These are phyloP conservation scores for Cephus cinctus DNA, from an alignment of 1,140 invertebrate genomes.

Conservation along the genomic window DNA sequence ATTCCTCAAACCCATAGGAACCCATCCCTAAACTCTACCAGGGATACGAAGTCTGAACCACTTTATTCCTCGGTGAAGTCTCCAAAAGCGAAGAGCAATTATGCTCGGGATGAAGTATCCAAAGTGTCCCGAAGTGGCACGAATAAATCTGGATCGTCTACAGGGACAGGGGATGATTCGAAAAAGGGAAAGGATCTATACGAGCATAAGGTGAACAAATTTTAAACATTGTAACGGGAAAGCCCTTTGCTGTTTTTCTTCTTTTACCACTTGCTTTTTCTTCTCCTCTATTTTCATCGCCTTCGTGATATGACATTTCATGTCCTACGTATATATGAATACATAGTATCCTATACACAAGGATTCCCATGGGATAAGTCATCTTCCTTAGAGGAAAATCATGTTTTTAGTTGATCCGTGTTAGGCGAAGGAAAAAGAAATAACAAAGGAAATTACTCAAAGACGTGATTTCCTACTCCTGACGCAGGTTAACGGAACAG, in stretches of 20 bases:
- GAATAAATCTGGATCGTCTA: neutral
- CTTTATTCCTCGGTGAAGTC: slow-evolving; percentile 41
- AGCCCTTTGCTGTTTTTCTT: no score
- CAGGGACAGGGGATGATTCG: slow-evolving; percentile 12
- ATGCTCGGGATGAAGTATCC: neutral
- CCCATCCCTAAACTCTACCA: slow-evolving; percentile 6
- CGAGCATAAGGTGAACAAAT: slow-evolving; percentile 36
- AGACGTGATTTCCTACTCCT: no score
- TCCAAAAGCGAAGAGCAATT: neutral
- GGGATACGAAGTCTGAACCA: slow-evolving; percentile 33
- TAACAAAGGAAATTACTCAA: no score
- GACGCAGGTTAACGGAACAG: slow-evolving; percentile 40
- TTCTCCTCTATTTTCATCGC: slow-evolving; percentile 7
- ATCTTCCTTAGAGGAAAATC: no score
- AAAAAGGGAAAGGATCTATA: slow-evolving; percentile 35
- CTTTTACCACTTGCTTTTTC: neutral
- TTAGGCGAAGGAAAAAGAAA: no score
- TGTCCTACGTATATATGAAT: no score
- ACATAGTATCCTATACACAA: no score
- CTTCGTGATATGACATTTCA: no score
- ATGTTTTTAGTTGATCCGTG: neutral
- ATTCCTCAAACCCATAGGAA: slow-evolving; percentile 15
- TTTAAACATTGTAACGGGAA: neutral
- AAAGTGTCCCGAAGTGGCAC: no score
- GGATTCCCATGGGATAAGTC: no score